Evolutionary conservation across 2,797 vertebrate species (phyloP), one percentile per base, ranked within the genome.

Genomic region (Otolemur crassicaudatus): DNA sequence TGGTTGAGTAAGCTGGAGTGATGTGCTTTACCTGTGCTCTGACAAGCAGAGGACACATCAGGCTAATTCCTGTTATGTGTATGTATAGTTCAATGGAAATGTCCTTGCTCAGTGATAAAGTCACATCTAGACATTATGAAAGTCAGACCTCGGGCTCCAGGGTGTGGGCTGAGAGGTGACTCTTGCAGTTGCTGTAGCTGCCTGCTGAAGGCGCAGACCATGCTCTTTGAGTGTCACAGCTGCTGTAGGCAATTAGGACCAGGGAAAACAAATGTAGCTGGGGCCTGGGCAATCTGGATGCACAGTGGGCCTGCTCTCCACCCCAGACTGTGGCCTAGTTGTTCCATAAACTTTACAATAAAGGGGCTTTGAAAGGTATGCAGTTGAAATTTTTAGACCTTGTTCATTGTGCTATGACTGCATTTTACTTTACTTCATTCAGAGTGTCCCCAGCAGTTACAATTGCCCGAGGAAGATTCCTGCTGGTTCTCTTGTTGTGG

Each of bases 111-210:
- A n/a, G 40, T 40, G 40, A 40, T 40, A 40, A 40, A 40, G 40
- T 40, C 40, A 40, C 40, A 40, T 40, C 40, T 40, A 40, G 40
- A 40, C 40, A 40, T 40, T 40, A 40, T 40, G 40, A 40, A 40
- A 67, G 16, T 25, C 34, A 31, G 31, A 10, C 16, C 27, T 77
- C 60, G 56, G 49, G 46, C 14, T 1, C 25, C 49, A 14, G 12
- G 34, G 14, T 13, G 2, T 49, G 0, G 4, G 70, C 25, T 6
- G 2, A n/a, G 11, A 1, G 4, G 37, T 40, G 20, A 3, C 23
- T 81, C 4, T 37, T 34, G 40, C 16, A 23, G 3, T 6, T 16
- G 40, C 0, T n/a, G n/a, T 17, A 2, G 5, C 11, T 40, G 0
- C 31, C 23, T 6, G 1, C n/a, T 16, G 3, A 11, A 13, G 16